Evolutionary conservation across 2,797 vertebrate species (phyloP), one percentile per base, ranked within the genome.

Genomic region (Spondyliosoma cantharus): DNA sequence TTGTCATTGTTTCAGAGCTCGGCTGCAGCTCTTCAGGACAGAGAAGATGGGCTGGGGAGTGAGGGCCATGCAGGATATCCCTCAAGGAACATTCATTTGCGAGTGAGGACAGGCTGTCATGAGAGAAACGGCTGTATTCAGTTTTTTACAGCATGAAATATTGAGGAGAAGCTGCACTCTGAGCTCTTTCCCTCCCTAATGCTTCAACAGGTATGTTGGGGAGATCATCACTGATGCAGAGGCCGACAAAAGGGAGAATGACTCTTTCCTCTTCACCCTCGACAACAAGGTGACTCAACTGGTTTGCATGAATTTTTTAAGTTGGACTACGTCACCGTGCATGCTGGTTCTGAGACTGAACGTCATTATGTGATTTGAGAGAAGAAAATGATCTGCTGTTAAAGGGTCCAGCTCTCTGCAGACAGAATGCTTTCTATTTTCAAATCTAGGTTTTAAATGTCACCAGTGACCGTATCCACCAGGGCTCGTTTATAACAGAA

Each of bases 241-340:
- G 92, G 98, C 97, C 0, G 97, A 99, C 0, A 95, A 97, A 71
- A 94, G 97, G 32, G 97, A 98, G 81, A 97, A 97, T 37, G 98
- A 99, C 84, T 97, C 97, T 0, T 99, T 97, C 86, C 96, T 99
- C 89, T 99, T 99, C 24, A 97, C 98, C 80, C 95, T 99, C 17
- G 97, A 98, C 89, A 98, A 98, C 88, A 98, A 99, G 97, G 98
- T 97, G 93, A 79, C 1, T 59, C 0, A 48, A 22, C 9, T 45
- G 3, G 11, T 56, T 66, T 0, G 17, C 60, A 22, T 63, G 14
- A 14, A 59, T 72, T 27, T 70, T 56, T 22, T 66, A 66, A 58
- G 45, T 9, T 61, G 17, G 16, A 19, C 29, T 12, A 24, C 25
- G 14, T 6, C 14, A 48, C 5, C 0, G 3, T 69, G 32, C 32